Conservation (phyloP, 2,888 invertebrate species). For the Lycia hirtaria region DNA sequence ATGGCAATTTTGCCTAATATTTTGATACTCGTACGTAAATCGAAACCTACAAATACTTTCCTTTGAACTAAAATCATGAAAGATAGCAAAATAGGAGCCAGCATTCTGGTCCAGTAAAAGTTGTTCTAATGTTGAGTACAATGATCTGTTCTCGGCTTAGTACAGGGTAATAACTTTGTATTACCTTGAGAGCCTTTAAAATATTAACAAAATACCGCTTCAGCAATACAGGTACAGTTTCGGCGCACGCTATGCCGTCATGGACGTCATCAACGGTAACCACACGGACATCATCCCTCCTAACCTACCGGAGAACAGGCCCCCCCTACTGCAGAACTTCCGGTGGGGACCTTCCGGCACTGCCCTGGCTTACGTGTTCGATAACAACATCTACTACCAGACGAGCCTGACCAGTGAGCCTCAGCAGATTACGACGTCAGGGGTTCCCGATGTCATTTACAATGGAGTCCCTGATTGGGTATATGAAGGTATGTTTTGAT, state of each 20-base stretch:
- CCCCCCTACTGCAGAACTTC: slow-evolving; percentile 87
- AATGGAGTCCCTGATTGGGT: slow-evolving; percentile 98
- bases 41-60: no score
- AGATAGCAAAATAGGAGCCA: no score
- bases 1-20: not conserved
- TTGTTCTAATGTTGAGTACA: no score
- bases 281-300: slow-evolving; percentile 60
- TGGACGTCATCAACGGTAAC: slow-evolving; percentile 85
- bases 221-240: slow-evolving; percentile 93
- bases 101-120: no score
- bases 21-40: no score
- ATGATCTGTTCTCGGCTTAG: no score
- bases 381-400: slow-evolving; percentile 92
- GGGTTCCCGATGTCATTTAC: slow-evolving; percentile 87
- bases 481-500: slow-evolving; percentile 90
- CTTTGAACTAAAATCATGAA: no score
- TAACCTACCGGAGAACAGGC: slow-evolving; percentile 59
- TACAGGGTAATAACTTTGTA: no score
- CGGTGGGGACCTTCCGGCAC: slow-evolving; percentile 92
- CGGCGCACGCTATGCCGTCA: slow-evolving; percentile 89
- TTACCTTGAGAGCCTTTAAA: no score
- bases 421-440: slow-evolving; percentile 87
- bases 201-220: no score
- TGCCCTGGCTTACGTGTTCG: slow-evolving; percentile 88
- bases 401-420: slow-evolving; percentile 72